These are phyloP conservation scores for Anastatus disparis DNA, from an alignment of 1,140 invertebrate genomes.

Conservation along the genomic window DNA sequence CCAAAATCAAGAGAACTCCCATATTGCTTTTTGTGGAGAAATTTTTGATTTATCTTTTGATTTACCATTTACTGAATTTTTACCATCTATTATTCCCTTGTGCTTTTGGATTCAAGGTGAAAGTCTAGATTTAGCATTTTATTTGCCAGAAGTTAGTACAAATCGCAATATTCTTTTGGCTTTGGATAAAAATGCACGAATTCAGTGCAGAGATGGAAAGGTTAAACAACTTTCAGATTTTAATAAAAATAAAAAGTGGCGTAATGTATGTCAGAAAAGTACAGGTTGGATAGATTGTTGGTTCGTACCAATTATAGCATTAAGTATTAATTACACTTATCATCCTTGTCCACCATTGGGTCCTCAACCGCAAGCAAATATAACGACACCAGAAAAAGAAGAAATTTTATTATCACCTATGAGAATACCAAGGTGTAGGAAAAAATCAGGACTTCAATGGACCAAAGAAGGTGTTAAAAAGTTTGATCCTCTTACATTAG, in stretches of 20 bases:
- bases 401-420: conserved; percentile 91
- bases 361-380: conserved; percentile 87
- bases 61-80: conserved; percentile 91
- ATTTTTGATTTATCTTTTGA: conserved; percentile 92
- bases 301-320: conserved; percentile 91
- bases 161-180: conserved; percentile 83
- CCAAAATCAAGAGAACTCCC: conserved; percentile 93
- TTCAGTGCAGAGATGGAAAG: conserved; percentile 80
- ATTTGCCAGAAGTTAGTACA: conserved; percentile 91
- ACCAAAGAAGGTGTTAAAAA: conserved; percentile 73
- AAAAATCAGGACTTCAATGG: conserved; percentile 78
- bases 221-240: conserved; percentile 69
- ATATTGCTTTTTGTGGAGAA: conserved; percentile 93
- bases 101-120: conserved; percentile 96
- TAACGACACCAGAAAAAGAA: conserved; percentile 93
- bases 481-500: conserved; percentile 87
- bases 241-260: conserved; percentile 81
- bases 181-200: conserved; percentile 89
- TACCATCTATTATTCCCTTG: conserved; percentile 86
- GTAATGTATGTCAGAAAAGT: conserved; percentile 83
- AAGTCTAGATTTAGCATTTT: conserved; percentile 88
- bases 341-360: conserved; percentile 90
- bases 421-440: conserved; percentile 82
- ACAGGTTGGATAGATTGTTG: conserved; percentile 95
- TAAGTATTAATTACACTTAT: conserved; percentile 91